Conservation (phyloP, 2,888 invertebrate genomes). For the Dasysyrphus albostriatus region DNA sequence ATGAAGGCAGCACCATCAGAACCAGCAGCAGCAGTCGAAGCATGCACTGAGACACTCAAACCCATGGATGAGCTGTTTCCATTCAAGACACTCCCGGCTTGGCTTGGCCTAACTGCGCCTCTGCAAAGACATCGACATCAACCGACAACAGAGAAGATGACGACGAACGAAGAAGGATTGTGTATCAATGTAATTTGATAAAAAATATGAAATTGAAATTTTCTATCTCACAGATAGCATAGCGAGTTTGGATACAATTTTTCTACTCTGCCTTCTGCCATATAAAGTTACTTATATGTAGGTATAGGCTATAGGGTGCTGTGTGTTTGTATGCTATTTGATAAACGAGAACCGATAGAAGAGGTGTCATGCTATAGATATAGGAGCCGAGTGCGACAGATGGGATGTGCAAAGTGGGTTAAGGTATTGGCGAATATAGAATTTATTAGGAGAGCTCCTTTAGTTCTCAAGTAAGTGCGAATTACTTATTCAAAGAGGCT, state of each 20-base stretch:
- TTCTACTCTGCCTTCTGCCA: background rate
- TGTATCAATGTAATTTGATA: slow-evolving; percentile 75
- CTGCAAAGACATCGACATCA: slow-evolving; percentile 4
- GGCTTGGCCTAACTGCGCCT: slow-evolving; percentile 5
- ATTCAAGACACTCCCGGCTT: slow-evolving; percentile 24
- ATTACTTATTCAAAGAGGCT: slow-evolving; percentile 72
- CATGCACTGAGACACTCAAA: slow-evolving; percentile 23
- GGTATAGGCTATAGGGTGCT: background rate
- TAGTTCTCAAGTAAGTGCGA: slow-evolving; percentile 70
- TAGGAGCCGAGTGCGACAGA: background rate
- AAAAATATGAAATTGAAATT: slow-evolving; percentile 75
- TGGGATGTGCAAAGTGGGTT: slow-evolving; percentile 60
- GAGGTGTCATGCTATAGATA: slow-evolving; percentile 25
- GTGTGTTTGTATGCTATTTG: slow-evolving; percentile 40
- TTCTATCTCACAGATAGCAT: slow-evolving; percentile 60
- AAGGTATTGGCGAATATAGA: slow-evolving; percentile 65
- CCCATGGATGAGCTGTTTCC: slow-evolving; percentile 39
- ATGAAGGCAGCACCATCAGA: slow-evolving; percentile 40
- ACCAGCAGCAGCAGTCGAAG: background rate
- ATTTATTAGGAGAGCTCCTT: slow-evolving; percentile 72
- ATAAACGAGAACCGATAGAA: slow-evolving; percentile 59
- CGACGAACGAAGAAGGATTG: slow-evolving; percentile 68
- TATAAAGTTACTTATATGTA: background rate
- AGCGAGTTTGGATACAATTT: slow-evolving; percentile 21
- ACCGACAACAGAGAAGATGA: background rate